Conservation (phyloP, 2,888 invertebrate genomes). For the Nineta flava region DNA sequence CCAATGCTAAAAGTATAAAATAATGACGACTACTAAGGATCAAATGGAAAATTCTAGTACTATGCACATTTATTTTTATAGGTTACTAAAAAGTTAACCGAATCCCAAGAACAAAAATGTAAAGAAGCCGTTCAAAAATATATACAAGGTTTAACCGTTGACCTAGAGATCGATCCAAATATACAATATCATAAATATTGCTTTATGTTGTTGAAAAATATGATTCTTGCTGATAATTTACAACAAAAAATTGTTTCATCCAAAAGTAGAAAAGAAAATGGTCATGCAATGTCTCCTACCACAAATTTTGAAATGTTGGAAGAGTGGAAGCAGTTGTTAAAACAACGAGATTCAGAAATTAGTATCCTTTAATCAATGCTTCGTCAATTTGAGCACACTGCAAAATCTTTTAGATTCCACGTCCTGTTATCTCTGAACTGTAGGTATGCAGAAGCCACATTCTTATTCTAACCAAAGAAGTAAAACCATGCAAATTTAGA, state of each 20-base stretch:
- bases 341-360: conserved; percentile 25
- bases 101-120: conserved; percentile 17
- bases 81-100: conserved; percentile 13
- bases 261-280: conserved; percentile 8
- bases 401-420: no score
- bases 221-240: conserved; percentile 5
- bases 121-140: conserved; percentile 16
- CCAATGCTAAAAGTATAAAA: no score
- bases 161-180: conserved; percentile 19
- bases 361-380: conserved; percentile 20
- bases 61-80: conserved; percentile 1
- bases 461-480: no score
- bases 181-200: conserved; percentile 22
- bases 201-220: conserved; percentile 19
- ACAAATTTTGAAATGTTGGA: no score
- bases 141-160: conserved; percentile 15
- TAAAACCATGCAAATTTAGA: no score
- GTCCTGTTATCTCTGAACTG: no score
- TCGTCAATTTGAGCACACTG: no score
- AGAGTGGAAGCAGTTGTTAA: conserved; percentile 18
- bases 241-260: conserved; percentile 5
- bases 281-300: no score
- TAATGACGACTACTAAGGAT: no score
- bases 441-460: no score
- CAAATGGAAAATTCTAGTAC: no score